Evolutionary conservation across 2,113 vertebrate species (phyloP), one percentile per base, ranked within the genome.

Genomic region (Sinocyclocheilus anophthalmus): DNA sequence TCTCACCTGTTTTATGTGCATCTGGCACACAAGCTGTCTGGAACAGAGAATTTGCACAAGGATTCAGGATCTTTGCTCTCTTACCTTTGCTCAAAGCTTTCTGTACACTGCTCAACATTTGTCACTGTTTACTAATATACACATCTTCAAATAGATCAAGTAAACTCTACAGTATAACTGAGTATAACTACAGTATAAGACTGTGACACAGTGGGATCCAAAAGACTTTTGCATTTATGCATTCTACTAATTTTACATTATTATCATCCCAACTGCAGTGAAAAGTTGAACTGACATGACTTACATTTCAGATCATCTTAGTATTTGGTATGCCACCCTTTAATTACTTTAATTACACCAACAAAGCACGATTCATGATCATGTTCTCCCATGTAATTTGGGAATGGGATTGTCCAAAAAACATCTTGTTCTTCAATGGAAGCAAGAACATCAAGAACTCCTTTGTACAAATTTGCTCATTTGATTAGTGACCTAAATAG

Each of bases 1-100:
- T 89, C 84, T 87, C 88, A 84, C 84, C 84, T 88, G 76, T 70
- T 84, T 84, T 84, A 84, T 84, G 76, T 7, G 81, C 76, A 70
- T 61, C 57, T 80, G 30, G 84, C 76, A 80, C 59, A 84, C 73
- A 73, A 53, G 33, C 59, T 26, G 20, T 61, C 69, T 70, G 37
- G 75, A 83, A 37, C 76, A 76, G 22, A 50, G 73, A 81, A 26
- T 89, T 89, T 87, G 42, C 69, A 86, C 76, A 75, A 67, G 50
- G 39, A 84, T 79, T 69, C 63, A 48, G 76, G 24, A 57, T 59
- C 57, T 55, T 77, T 13, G 33, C 53, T 14, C 18, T 8, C 77
- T 30, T 16, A 61, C 55, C 11, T 53, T n/a, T 70, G 22, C 24
- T 55, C 80, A 48, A 55, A 86, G n/a, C 48, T 12, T 12, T 5